phyloP scores from a whole-genome alignment of 2,888 invertebrate genomes.

The Drosophila vallismaia region DNA sequence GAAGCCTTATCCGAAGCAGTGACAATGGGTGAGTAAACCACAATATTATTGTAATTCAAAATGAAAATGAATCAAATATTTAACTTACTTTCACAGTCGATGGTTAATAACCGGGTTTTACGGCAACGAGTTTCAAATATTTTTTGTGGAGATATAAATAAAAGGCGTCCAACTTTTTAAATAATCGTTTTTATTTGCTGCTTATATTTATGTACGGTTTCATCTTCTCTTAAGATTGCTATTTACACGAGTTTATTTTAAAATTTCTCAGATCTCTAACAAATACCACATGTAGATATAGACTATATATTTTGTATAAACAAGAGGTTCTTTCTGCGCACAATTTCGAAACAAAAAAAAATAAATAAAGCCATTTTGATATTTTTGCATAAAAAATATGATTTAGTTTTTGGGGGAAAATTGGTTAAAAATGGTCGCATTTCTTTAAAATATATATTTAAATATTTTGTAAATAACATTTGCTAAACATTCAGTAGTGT shows the following conservation, averaged over 20 bases:
- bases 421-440: conserved; percentile 38
- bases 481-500: conserved; percentile 29
- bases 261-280: conserved; percentile 70
- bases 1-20: conserved; percentile 80
- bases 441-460: conserved; percentile 27
- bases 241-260: conserved; percentile 72
- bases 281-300: conserved; percentile 60
- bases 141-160: conserved; percentile 58
- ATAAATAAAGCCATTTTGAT: conserved; percentile 40
- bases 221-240: conserved; percentile 60
- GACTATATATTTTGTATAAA: conserved; percentile 50
- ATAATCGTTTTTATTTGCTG: conserved; percentile 53
- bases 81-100: conserved; percentile 69
- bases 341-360: conserved; percentile 54
- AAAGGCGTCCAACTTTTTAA: conserved; percentile 16
- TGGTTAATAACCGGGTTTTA: conserved; percentile 83
- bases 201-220: conserved; percentile 69
- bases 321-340: conserved; percentile 43
- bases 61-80: not conserved
- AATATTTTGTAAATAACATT: conserved; percentile 15
- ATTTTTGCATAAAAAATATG: conserved; percentile 19
- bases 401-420: not conserved
- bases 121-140: conserved; percentile 81
- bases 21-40: conserved; percentile 80
- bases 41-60: too few species aligned